Conservation (phyloP, 1,140 invertebrate species). For the Drosophila sp. region DNA sequence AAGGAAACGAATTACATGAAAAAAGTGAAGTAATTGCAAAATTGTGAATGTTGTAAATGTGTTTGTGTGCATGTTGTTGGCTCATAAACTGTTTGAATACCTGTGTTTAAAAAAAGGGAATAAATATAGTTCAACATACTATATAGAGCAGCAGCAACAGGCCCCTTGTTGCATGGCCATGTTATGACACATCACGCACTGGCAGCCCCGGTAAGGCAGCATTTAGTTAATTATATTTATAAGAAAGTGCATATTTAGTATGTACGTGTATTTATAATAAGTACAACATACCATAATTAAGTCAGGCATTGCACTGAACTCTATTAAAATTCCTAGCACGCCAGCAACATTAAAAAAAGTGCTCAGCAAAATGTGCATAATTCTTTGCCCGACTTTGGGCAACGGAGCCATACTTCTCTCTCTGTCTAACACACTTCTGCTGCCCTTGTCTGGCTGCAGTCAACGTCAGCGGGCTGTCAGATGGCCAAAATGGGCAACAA, state of each 20-base stretch:
- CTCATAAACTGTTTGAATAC: constrained; percentile 5
- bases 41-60: constrained; percentile 4
- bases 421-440: background rate
- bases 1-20: background rate
- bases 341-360: constrained; percentile 67
- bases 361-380: constrained; percentile 60
- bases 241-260: constrained; percentile 25
- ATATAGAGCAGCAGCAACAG: constrained; percentile 1
- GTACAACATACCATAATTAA: constrained; percentile 26
- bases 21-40: constrained; percentile 28
- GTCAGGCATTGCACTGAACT: constrained; percentile 8
- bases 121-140: constrained; percentile 9
- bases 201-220: constrained; percentile 31
- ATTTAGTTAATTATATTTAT: constrained; percentile 31
- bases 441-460: background rate
- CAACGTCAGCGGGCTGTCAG: constrained; percentile 8
- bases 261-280: constrained; percentile 11
- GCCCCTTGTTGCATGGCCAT: constrained; percentile 34
- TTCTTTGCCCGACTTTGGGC: constrained; percentile 15
- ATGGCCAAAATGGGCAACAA: constrained; percentile 39
- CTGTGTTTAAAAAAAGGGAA: background rate
- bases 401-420: background rate
- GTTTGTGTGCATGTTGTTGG: constrained; percentile 5
- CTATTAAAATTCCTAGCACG: constrained; percentile 57
- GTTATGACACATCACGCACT: constrained; percentile 58